A percentile compares a stretch with the other conserved stretches of the same genome.
Conservation (phyloP, 2,797 vertebrate genomes). For the Sebastes nivosus region DNA sequence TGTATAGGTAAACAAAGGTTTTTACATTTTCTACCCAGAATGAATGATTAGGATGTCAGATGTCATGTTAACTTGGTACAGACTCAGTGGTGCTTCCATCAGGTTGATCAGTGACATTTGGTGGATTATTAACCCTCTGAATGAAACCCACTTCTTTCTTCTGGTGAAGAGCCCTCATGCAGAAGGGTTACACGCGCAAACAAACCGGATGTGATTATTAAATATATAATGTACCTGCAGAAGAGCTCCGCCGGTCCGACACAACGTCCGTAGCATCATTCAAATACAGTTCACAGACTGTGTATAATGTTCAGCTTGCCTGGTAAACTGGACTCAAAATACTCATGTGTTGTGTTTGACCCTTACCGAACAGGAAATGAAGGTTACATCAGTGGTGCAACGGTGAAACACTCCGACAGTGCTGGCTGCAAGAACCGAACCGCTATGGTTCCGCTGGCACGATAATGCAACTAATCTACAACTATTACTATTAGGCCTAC, state of each 20-base stretch:
- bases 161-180: neutral
- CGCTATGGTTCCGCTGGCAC: slow-evolving; percentile 29
- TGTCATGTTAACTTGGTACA: neutral
- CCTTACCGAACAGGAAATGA: slow-evolving; percentile 52
- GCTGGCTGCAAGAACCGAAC: neutral
- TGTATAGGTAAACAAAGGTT: neutral
- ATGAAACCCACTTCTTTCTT: neutral
- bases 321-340: neutral
- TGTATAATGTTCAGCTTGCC: neutral
- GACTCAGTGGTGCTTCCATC: neutral
- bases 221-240: slow-evolving; percentile 63
- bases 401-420: neutral
- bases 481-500: neutral
- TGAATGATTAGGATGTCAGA: neutral
- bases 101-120: neutral
- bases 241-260: slow-evolving; percentile 71
- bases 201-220: neutral
- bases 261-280: slow-evolving; percentile 76
- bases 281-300: rapidly evolving
- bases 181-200: neutral
- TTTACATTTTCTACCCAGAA: neutral
- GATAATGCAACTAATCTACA: too few relatives aligned
- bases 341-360: slow-evolving; percentile 53
- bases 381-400: slow-evolving; percentile 64
- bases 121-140: slow-evolving; percentile 6